Evolutionary conservation across 1,140 invertebrate species (phyloP), one percentile per base, ranked within the genome.

Genomic region (Saccostrea cuccullata): DNA sequence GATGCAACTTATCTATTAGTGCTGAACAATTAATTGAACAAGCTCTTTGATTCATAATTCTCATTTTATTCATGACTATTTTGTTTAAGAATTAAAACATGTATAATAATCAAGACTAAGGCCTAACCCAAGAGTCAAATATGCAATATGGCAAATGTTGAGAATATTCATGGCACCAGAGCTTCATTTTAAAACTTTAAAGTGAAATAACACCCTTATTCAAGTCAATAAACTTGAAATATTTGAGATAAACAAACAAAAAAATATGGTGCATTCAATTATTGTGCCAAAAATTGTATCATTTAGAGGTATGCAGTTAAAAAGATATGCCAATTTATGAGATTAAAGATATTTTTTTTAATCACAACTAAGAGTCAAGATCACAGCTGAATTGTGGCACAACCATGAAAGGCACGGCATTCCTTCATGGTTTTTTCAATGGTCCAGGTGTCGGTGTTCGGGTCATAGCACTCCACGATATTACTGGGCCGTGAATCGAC

Each of bases 401-500:
- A 94, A 86, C 92, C 92, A 91, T 94, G 94, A 84, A 89, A 92
- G 20, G 93, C 92, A 85, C 93, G 85, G 8, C 92, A 88, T 82
- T 94, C 91, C 47, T 83, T 89, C 85, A 94, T 90, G 5, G 91
- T 86, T 83, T 92, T 93, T 67, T 91, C 93, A 15, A 92, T 87
- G 4, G 96, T 96, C 98, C 98, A 98, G 56, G 95, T 95, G 93
- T 97, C 96, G 5, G 96, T 96, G 70, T 96, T 95, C 3, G 97
- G 97, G 95, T 98, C 97, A 94, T 97, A 98, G 90, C 97, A 96
- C 94, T 98, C 97, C 0, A 97, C 97, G 60, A 96, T 96, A 85
- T 96, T 90, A 56, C 91, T 92, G 26, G 94, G 92, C 73, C 92
- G 92, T 13, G 91, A 91, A 88, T 93, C 92, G 15, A 93, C 96